These are phyloP conservation scores for Pycnomerus fuliginosus DNA, from an alignment of 2,888 invertebrate genomes.

Conservation along the genomic window DNA sequence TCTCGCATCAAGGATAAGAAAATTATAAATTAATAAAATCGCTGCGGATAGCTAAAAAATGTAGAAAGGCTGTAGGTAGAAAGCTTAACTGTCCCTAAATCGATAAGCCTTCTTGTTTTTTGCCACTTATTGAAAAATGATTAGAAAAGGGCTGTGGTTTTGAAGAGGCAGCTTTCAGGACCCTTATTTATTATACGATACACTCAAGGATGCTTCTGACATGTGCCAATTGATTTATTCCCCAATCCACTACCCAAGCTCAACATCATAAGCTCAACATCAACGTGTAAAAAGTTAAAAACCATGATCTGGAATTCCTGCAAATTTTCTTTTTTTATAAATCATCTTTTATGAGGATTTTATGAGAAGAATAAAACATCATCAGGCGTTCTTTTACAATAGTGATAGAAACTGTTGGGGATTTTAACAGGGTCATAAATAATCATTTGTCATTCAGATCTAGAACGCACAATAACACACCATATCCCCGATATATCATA, in stretches of 20 bases:
- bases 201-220: constrained; percentile 49
- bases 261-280: too few species aligned
- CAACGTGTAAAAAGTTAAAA: too few species aligned
- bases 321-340: constrained; percentile 8
- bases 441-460: constrained; percentile 46
- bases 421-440: constrained; percentile 39
- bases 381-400: constrained; percentile 19
- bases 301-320: constrained; percentile 1
- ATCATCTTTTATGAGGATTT: constrained; percentile 3
- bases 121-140: too few species aligned
- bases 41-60: too few species aligned
- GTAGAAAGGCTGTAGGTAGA: too few species aligned
- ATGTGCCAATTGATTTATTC: constrained; percentile 41
- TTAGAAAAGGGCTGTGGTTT: constrained; percentile 17
- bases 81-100: too few species aligned
- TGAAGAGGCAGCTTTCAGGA: constrained; percentile 20
- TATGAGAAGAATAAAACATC: constrained; percentile 8
- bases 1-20: too few species aligned
- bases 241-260: constrained; percentile 35
- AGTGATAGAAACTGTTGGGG: constrained; percentile 34
- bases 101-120: too few species aligned
- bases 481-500: constrained; percentile 43
- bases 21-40: too few species aligned
- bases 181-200: constrained; percentile 49
- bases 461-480: constrained; percentile 45